phyloP scores from a whole-genome alignment of 1,140 invertebrate genomes.

The Leguminivora glycinivorella region DNA sequence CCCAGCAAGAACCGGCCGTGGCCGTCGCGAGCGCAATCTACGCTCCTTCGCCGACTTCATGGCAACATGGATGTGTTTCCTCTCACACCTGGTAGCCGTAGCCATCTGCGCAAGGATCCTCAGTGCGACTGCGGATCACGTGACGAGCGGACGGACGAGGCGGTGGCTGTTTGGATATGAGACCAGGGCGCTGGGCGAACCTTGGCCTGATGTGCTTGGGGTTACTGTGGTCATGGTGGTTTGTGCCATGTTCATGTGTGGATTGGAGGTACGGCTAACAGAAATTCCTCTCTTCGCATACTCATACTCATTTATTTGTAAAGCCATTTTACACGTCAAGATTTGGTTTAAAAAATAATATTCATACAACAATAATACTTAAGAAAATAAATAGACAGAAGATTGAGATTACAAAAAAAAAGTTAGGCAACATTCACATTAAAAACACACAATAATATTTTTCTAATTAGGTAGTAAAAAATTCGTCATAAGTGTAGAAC shows the following conservation, averaged over 20 bases:
- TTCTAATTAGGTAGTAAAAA: too few relatives aligned
- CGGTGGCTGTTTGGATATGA: constrained; percentile 80
- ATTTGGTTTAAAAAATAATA: too few relatives aligned
- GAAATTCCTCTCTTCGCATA: too few relatives aligned
- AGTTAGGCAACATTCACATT: too few relatives aligned
- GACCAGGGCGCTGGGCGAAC: constrained; percentile 81
- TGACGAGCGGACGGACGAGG: constrained; percentile 81
- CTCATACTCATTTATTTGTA: too few relatives aligned
- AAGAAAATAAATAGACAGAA: too few relatives aligned
- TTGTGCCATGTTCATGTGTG: constrained; percentile 85
- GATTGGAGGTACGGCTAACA: constrained; percentile 79
- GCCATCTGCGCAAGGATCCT: constrained; percentile 82
- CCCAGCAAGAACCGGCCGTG: constrained; percentile 61
- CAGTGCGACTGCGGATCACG: constrained; percentile 83
- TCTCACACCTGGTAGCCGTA: constrained; percentile 81
- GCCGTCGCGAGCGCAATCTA: constrained; percentile 63
- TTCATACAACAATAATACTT: too few relatives aligned
- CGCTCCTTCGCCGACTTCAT: constrained; percentile 77
- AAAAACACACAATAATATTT: too few relatives aligned
- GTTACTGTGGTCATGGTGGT: constrained; percentile 83
- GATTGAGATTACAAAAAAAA: too few relatives aligned
- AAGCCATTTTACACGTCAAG: too few relatives aligned
- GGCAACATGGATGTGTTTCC: constrained; percentile 81
- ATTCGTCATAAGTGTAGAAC: too few relatives aligned
- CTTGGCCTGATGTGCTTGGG: constrained; percentile 85